Evolutionary conservation across 2,113 vertebrate species (phyloP).

Genomic region (Balaeniceps rex): DNA sequence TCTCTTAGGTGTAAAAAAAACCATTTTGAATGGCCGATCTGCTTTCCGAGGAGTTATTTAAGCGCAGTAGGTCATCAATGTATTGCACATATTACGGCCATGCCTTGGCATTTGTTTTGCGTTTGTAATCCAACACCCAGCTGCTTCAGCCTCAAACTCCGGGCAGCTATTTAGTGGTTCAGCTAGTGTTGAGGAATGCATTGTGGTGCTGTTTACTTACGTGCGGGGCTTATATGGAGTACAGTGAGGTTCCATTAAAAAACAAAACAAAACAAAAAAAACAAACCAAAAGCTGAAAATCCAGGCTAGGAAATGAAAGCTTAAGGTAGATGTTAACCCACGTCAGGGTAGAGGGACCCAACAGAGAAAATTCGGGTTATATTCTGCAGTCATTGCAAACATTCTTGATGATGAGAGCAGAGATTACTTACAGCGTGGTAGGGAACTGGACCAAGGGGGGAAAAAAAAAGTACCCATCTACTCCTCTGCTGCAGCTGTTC

Average conservation of each 20-base stretch:
- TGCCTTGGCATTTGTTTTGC: slow-evolving; percentile 55
- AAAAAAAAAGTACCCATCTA: neutral
- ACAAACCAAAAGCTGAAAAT: neutral
- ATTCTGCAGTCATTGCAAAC: neutral
- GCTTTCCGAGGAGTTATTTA: slow-evolving; percentile 12
- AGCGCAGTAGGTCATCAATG: slow-evolving; percentile 30
- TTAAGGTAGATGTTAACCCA: neutral
- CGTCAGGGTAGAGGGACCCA: neutral
- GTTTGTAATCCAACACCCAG: slow-evolving; percentile 64
- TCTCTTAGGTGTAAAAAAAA: neutral
- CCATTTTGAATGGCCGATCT: neutral
- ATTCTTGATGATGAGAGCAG: slow-evolving; percentile 43
- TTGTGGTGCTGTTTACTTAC: slow-evolving; percentile 45
- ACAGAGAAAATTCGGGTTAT: neutral
- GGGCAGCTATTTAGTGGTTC: slow-evolving; percentile 50
- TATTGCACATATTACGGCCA: slow-evolving; percentile 27
- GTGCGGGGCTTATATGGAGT: neutral
- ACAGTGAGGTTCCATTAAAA: neutral
- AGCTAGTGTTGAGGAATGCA: slow-evolving; percentile 47
- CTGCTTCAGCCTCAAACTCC: slow-evolving; percentile 43
- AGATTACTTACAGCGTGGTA: slow-evolving; percentile 27
- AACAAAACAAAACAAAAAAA: neutral
- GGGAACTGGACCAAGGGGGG: slow-evolving; percentile 28
- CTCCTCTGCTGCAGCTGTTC: slow-evolving; percentile 51
- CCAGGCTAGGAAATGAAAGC: neutral